These are phyloP conservation scores for Trichonephila clavipes DNA, from an alignment of 1,140 invertebrate species.

Conservation along the genomic window DNA sequence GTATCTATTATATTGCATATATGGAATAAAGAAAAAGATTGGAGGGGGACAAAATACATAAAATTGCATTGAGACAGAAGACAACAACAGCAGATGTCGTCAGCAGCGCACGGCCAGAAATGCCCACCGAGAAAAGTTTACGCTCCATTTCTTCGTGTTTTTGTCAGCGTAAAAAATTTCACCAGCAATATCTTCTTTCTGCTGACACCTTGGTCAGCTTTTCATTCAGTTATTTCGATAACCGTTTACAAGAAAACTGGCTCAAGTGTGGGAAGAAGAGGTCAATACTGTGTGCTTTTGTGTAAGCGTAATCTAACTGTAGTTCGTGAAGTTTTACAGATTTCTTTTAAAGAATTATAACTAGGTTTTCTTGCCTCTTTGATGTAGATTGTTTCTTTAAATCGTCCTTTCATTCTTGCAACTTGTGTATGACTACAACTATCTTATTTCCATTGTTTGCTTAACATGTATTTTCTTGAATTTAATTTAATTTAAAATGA, in stretches of 20 bases:
- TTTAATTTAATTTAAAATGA: no score
- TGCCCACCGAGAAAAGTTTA: slow-evolving; percentile 31
- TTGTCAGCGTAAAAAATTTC: slow-evolving; percentile 46
- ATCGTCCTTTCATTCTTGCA: no score
- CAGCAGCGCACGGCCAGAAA: slow-evolving; percentile 18
- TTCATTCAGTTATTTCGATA: slow-evolving; percentile 48
- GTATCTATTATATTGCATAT: no score
- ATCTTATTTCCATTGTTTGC: no score
- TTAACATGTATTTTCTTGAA: no score
- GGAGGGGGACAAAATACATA: background rate
- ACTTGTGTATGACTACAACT: no score
- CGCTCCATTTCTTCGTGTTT: slow-evolving; percentile 29
- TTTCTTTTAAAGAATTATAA: no score
- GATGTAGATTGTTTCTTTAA: no score
- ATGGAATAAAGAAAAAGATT: background rate
- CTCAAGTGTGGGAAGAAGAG: background rate
- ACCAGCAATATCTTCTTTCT: slow-evolving; percentile 61
- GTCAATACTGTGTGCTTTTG: no score
- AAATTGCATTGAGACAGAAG: background rate
- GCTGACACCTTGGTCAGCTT: slow-evolving; percentile 65
- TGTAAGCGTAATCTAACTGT: no score
- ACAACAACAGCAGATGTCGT: slow-evolving; percentile 20
- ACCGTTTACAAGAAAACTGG: background rate
- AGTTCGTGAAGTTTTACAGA: no score
- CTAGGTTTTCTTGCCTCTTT: no score